These are phyloP conservation scores for Bufotes viridis DNA, from an alignment of 2,797 vertebrate genomes.

Conservation along the genomic window DNA sequence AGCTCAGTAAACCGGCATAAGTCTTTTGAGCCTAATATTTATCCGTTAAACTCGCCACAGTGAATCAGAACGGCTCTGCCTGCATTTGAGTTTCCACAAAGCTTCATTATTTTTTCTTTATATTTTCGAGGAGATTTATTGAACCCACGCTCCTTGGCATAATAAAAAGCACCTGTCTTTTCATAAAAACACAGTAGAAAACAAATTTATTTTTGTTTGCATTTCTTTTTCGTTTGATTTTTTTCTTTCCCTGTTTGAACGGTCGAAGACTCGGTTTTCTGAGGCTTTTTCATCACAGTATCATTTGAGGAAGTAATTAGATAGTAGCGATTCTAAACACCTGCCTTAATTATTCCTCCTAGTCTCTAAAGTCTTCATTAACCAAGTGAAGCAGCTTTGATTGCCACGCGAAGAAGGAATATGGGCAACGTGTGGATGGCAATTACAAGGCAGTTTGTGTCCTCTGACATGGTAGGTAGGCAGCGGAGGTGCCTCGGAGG, in stretches of 20 bases:
- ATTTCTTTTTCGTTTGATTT: conserved; percentile 3
- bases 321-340: conserved; percentile 45
- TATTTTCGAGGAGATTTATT: conserved; percentile 35
- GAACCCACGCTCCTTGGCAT: background rate
- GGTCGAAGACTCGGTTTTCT: background rate
- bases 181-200: conserved; percentile 13
- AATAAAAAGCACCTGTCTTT: conserved; percentile 50
- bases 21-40: conserved; percentile 45
- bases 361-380: conserved; percentile 60
- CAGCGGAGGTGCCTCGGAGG: conserved; percentile 23
- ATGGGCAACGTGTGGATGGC: conserved; percentile 15
- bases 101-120: conserved; percentile 32
- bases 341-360: conserved; percentile 56
- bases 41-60: conserved; percentile 19
- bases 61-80: conserved; percentile 29
- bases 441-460: conserved; percentile 53
- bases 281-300: background rate
- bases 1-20: conserved; percentile 11
- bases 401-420: conserved; percentile 47
- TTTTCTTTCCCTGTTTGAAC: background rate
- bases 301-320: conserved; percentile 54
- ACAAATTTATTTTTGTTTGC: conserved; percentile 10
- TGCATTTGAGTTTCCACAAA: background rate
- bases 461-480: conserved; percentile 24
- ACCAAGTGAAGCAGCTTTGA: conserved; percentile 49